These are phyloP conservation scores for Melolontha melolontha DNA, from an alignment of 2,888 invertebrate species.

Conservation along the genomic window DNA sequence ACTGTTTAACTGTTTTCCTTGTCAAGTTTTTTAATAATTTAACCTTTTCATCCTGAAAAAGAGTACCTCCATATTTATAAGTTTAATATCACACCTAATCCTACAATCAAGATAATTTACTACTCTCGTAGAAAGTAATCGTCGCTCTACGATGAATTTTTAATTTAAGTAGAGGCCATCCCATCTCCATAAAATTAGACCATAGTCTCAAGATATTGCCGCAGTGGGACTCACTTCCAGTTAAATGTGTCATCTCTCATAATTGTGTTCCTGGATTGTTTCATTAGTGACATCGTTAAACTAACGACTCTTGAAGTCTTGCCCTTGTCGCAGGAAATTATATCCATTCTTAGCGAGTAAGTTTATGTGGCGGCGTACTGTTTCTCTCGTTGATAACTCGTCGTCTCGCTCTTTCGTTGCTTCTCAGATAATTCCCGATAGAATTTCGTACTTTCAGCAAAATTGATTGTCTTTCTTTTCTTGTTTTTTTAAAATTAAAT, in stretches of 20 bases:
- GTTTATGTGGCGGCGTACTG: constrained; percentile 36
- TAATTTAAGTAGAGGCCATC: no score
- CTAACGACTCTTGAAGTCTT: constrained; percentile 63
- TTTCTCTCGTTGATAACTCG: background rate
- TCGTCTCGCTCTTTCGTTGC: background rate
- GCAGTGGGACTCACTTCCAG: constrained; percentile 58
- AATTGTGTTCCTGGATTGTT: constrained; percentile 66
- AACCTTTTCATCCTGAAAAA: no score
- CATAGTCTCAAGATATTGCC: constrained; percentile 49
- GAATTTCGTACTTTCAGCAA: background rate
- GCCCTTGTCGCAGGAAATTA: constrained; percentile 60
- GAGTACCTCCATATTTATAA: no score
- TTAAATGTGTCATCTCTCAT: constrained; percentile 66
- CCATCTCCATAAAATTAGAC: constrained; percentile 28
- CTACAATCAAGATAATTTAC: no score
- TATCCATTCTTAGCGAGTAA: constrained; percentile 51
- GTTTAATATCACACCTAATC: no score
- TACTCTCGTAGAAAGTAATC: no score
- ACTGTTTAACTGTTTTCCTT: no score
- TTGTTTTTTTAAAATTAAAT: no score
- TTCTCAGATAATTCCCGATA: constrained; percentile 8
- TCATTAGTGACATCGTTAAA: constrained; percentile 67
- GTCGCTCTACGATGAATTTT: no score
- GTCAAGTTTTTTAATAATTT: no score
- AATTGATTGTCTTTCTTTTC: no score